These are phyloP conservation scores for Corydoras sp. DNA, from an alignment of 2,113 vertebrate species.

Conservation along the genomic window DNA sequence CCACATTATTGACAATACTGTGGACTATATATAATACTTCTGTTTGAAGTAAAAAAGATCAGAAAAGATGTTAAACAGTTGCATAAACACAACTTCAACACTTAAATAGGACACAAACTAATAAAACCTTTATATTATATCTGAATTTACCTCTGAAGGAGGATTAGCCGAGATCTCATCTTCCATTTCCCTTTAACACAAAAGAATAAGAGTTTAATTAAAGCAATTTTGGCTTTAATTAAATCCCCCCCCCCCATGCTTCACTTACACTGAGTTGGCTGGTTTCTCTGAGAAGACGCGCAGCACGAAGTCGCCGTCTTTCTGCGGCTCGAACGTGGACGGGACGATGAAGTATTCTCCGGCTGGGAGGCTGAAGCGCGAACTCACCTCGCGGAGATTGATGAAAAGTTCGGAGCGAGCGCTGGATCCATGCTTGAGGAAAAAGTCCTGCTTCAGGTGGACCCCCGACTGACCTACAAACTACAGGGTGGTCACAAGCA, in stretches of 20 bases:
- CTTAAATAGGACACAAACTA: background rate
- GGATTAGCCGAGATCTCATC: constrained; percentile 73
- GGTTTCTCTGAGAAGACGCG: constrained; percentile 89
- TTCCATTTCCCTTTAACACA: constrained; percentile 75
- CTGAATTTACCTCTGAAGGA: constrained; percentile 71
- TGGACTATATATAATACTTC: too few relatives aligned
- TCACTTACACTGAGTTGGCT: constrained; percentile 76
- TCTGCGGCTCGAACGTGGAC: constrained; percentile 88
- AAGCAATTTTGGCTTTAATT: background rate
- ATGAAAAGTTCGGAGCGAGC: constrained; percentile 90
- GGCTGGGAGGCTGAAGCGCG: constrained; percentile 71
- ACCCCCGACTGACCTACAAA: constrained; percentile 62
- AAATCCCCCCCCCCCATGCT: background rate
- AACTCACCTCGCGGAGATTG: constrained; percentile 90
- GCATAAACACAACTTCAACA: too few relatives aligned
- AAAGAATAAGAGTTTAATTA: constrained; percentile 3
- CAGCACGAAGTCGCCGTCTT: constrained; percentile 81
- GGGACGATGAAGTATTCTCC: constrained; percentile 92
- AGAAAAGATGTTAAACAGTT: too few relatives aligned
- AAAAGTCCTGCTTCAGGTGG: constrained; percentile 86
- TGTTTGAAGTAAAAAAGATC: too few relatives aligned
- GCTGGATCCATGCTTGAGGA: constrained; percentile 78
- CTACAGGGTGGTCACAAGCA: constrained; percentile 52
- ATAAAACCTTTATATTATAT: background rate
- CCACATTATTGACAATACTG: too few relatives aligned